phyloP scores from a whole-genome alignment of 2,797 vertebrate species.

The Crypturellus tataupa region DNA sequence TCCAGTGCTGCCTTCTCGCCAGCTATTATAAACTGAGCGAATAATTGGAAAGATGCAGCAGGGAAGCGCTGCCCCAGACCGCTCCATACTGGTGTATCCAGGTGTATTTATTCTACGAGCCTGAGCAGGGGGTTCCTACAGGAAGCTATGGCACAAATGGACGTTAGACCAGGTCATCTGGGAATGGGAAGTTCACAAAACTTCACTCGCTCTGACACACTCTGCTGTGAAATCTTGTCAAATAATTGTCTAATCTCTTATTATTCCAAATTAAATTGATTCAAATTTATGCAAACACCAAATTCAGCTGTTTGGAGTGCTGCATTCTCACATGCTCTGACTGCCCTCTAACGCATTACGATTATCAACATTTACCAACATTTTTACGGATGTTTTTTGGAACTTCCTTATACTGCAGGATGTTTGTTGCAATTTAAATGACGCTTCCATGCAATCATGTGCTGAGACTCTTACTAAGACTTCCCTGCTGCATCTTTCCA shows the following conservation, averaged over 20 bases:
- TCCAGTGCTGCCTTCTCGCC: not conserved
- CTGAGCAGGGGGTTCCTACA: not conserved
- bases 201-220: not conserved
- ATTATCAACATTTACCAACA: not conserved
- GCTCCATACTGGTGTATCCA: not conserved
- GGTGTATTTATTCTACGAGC: not conserved
- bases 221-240: fast-evolving
- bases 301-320: not conserved
- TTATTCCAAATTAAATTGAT: not conserved
- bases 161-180: not conserved
- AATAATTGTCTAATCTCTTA: not conserved
- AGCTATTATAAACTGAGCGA: not conserved
- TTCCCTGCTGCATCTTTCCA: not conserved
- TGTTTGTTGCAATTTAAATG: fast-evolving
- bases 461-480: not conserved
- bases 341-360: not conserved
- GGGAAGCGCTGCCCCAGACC: not conserved
- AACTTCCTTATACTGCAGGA: not conserved
- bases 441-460: not conserved
- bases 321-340: fast-evolving
- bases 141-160: not conserved
- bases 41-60: not conserved
- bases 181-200: not conserved
- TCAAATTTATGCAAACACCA: not conserved
- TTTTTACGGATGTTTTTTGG: fast-evolving